phyloP scores from a whole-genome alignment of 2,113 vertebrate genomes.

The Pangasianodon hypophthalmus region DNA sequence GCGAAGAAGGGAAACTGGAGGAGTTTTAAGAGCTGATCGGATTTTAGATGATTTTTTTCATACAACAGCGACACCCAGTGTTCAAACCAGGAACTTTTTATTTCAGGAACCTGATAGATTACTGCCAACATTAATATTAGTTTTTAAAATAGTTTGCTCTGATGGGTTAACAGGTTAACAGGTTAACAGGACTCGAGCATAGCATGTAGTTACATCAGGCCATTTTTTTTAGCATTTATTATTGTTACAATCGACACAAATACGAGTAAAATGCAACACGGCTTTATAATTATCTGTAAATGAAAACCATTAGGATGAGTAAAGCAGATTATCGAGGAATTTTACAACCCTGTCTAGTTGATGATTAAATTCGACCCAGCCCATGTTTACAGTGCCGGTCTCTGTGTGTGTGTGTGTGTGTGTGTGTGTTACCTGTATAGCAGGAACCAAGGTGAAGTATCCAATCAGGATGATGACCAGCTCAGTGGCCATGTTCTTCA shows the following conservation, averaged over 20 bases:
- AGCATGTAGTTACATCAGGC: neutral
- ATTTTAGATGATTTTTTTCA: neutral
- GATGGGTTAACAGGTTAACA: neutral
- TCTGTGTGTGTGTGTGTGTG: neutral
- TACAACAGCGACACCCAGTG: neutral
- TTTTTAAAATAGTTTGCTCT: neutral
- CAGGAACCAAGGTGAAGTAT: slow-evolving; percentile 95
- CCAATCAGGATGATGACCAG: slow-evolving; percentile 96
- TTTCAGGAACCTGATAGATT: neutral
- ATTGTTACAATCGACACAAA: neutral
- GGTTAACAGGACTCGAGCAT: neutral
- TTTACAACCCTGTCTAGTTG: neutral
- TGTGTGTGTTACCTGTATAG: slow-evolving; percentile 86
- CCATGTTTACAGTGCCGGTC: neutral
- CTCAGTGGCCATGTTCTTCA: slow-evolving; percentile 99
- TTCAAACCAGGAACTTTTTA: neutral
- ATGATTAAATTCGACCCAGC: neutral
- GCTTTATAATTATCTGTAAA: neutral
- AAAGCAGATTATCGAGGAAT: neutral
- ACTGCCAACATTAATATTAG: neutral
- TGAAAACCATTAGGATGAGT: neutral
- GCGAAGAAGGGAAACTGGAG: neutral
- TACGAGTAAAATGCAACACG: neutral
- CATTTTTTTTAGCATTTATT: neutral
- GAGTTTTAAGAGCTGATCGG: neutral